Evolutionary conservation across 2,113 vertebrate species (phyloP).

Genomic region (Tychaedon coryphoeus): DNA sequence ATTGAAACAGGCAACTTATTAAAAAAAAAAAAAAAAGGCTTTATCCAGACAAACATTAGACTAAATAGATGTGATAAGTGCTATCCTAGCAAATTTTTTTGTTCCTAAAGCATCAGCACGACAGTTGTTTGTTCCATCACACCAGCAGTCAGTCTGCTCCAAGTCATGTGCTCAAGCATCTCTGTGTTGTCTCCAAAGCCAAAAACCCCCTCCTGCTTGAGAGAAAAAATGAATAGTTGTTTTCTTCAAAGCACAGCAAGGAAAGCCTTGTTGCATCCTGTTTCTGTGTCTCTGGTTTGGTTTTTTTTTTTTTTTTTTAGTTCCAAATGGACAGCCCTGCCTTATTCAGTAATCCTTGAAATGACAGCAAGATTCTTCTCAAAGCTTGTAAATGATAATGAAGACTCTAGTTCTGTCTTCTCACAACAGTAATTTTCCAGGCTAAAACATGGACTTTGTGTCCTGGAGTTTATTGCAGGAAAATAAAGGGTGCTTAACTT

Average conservation of each 20-base stretch:
- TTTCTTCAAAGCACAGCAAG: neutral
- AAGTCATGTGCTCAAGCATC: neutral
- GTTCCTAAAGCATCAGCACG: neutral
- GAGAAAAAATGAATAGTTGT: neutral
- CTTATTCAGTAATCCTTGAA: neutral
- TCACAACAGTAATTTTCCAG: neutral
- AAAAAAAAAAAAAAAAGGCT: neutral
- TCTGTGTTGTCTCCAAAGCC: neutral
- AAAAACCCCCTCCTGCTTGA: neutral
- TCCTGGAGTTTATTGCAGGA: neutral
- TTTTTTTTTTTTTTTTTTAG: neutral
- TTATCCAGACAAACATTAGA: neutral
- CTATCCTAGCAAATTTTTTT: neutral
- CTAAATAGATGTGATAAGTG: neutral
- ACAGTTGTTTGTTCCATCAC: neutral
- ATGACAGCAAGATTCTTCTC: neutral
- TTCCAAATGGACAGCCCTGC: neutral
- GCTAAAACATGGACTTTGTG: neutral
- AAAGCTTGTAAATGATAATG: neutral
- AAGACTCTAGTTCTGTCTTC: neutral
- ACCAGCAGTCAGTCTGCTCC: neutral
- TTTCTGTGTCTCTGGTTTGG: neutral
- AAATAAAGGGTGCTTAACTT: neutral
- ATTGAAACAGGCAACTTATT: neutral
- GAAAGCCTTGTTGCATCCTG: neutral